These are phyloP conservation scores for Tenthredo livida DNA, from an alignment of 2,888 invertebrate genomes.

Conservation along the genomic window DNA sequence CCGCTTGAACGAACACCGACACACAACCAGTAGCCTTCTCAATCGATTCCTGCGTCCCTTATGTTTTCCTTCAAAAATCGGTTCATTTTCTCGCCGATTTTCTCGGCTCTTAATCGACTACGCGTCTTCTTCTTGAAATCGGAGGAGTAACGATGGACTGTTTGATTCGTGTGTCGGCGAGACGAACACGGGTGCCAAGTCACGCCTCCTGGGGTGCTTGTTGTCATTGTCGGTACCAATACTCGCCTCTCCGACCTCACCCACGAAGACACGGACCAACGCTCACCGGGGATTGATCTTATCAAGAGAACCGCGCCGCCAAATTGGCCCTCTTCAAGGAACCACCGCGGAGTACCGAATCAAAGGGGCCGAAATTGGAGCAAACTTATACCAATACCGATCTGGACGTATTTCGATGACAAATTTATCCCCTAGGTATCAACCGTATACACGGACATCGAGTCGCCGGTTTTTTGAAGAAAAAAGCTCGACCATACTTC, in stretches of 20 bases:
- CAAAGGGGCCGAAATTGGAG: slow-evolving; percentile 66
- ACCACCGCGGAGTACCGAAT: slow-evolving; percentile 56
- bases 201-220: slow-evolving; percentile 75
- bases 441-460: background rate
- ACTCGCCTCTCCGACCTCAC: slow-evolving; percentile 54
- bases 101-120: slow-evolving; percentile 29
- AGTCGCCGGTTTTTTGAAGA: background rate
- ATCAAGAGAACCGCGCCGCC: slow-evolving; percentile 54
- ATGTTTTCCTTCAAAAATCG: background rate
- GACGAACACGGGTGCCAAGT: slow-evolving; percentile 70
- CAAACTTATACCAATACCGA: slow-evolving; percentile 49
- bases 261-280: slow-evolving; percentile 33
- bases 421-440: slow-evolving; percentile 37
- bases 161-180: slow-evolving; percentile 70
- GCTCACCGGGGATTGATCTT: slow-evolving; percentile 49
- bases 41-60: background rate
- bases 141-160: slow-evolving; percentile 43
- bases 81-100: slow-evolving; percentile 10
- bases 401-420: slow-evolving; percentile 42
- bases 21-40: background rate
- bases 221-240: slow-evolving; percentile 74
- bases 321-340: slow-evolving; percentile 65
- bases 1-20: slow-evolving; percentile 28
- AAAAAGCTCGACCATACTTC: slow-evolving; percentile 3
- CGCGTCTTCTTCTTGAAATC: background rate